A percentile compares a stretch with the other conserved stretches of the same genome.
These are phyloP conservation scores for Helarctos malayanus DNA, from an alignment of 2,797 vertebrate genomes.

Conservation along the genomic window DNA sequence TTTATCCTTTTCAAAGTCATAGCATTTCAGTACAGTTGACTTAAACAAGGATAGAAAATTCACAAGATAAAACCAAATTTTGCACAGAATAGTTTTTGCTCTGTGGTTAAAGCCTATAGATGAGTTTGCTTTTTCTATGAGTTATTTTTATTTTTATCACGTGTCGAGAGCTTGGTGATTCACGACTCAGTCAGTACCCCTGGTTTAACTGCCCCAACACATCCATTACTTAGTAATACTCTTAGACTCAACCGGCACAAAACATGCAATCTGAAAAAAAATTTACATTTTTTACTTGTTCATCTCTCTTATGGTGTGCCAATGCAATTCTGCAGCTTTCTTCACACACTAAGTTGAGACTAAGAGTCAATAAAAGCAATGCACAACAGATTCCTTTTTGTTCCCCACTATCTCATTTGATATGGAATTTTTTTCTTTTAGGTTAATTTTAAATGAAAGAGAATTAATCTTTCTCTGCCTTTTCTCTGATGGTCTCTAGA, in stretches of 20 bases:
- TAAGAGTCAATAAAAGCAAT: slow-evolving; percentile 2
- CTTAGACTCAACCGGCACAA: slow-evolving; percentile 71
- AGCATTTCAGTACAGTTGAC: slow-evolving; percentile 50
- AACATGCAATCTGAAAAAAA: slow-evolving; percentile 6
- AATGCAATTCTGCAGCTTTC: slow-evolving; percentile 38
- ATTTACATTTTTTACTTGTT: background rate
- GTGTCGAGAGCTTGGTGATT: slow-evolving; percentile 28
- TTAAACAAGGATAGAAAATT: slow-evolving; percentile 49
- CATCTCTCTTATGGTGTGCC: slow-evolving; percentile 53
- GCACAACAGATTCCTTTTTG: background rate
- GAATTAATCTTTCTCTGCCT: background rate
- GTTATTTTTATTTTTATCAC: slow-evolving; percentile 55
- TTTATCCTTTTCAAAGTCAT: slow-evolving; percentile 62
- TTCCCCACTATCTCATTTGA: background rate
- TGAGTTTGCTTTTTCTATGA: slow-evolving; percentile 46
- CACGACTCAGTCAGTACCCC: slow-evolving; percentile 57
- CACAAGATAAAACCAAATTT: slow-evolving; percentile 59
- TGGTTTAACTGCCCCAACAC: slow-evolving; percentile 48
- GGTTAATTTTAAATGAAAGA: slow-evolving; percentile 54
- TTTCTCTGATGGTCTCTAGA: slow-evolving; percentile 22
- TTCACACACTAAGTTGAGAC: background rate
- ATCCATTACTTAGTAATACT: slow-evolving; percentile 80
- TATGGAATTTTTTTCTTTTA: background rate
- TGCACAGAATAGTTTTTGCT: slow-evolving; percentile 50
- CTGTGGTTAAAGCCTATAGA: slow-evolving; percentile 41